phyloP scores from a whole-genome alignment of 92 coral and sea anemone genomes.

The Siderastrea radians region DNA sequence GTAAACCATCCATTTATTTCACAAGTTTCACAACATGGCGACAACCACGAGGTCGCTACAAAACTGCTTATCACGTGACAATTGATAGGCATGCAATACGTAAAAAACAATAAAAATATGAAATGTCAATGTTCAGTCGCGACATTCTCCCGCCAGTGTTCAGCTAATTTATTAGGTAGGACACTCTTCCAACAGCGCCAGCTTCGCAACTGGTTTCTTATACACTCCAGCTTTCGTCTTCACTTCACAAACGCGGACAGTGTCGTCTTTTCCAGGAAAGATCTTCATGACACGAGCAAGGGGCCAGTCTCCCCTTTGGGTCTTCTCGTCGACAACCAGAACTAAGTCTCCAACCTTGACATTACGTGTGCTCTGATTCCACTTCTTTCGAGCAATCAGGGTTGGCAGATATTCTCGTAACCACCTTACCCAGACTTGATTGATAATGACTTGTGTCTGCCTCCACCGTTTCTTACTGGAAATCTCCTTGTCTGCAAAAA shows the following conservation, averaged over 20 bases:
- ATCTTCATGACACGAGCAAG: conserved; percentile 44
- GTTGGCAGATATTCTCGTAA: conserved; percentile 55
- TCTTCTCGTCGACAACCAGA: conserved; percentile 27
- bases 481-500: conserved; percentile 28
- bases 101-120: no score
- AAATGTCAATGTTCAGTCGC: conserved; percentile 2
- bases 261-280: conserved; percentile 49
- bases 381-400: conserved; percentile 64
- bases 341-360: conserved; percentile 57
- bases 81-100: no score
- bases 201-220: conserved; percentile 28
- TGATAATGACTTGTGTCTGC: conserved; percentile 33
- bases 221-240: conserved; percentile 35
- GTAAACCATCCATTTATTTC: no score
- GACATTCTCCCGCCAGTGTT: conserved; percentile 39
- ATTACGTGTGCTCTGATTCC: conserved; percentile 41
- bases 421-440: conserved; percentile 41
- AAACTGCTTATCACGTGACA: no score
- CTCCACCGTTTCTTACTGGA: conserved; percentile 35
- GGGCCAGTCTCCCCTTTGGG: conserved; percentile 62
- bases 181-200: conserved; percentile 31
- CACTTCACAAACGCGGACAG: conserved; percentile 50
- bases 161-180: neutral
- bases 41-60: no score
- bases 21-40: no score